Evolutionary conservation across 2,797 vertebrate genomes (phyloP), one percentile per base, ranked within the genome.

Genomic region (Anolis apletophallus): DNA sequence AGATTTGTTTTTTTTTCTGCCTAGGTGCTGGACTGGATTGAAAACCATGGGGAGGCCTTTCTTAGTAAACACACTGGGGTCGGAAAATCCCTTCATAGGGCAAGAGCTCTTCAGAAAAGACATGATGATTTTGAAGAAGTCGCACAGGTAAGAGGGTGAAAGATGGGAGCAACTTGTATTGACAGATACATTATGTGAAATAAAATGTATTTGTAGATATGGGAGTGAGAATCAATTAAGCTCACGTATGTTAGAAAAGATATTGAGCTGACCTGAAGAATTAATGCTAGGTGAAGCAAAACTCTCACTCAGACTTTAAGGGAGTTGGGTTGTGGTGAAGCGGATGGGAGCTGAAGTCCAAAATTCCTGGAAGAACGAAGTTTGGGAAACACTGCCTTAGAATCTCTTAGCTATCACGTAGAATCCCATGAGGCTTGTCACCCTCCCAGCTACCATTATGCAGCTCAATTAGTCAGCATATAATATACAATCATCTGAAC

Each of bases 71-170:
- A 99, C 91, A 98, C 98, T 0, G 99, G 99, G 9, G 99, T 99
- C 64, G 99, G 99, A 10, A 99, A 99, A 90, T 98, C 98, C 29
- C 95, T 99, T 12, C 98, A 99, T 91, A 96, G 98, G 94, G 99
- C 99, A 0, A 96, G 99, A 0, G 99, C 99, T 0, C 97, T 99
- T 93, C 99, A 99, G 96, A 99, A 99, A 94, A 97, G 99, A 72
- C 98, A 99, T 0, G 97, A 99, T 71, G 99, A 99, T 95, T 99
- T 99, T 93, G 98, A 99, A 96, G 98, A 99, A 94, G 98, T 99
- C 1, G 98, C 98, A 54, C 98, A 98, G 98, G 98, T 99, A 94
- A 94, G 85, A 77, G 19, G 2, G 55, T 26, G n/a, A 87, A 92
- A 59, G 21, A 14, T 59, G 1, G 50, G 0, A 17, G 50, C 34